Conservation (phyloP, 2,113 vertebrate genomes). For the Syrrhaptes paradoxus region DNA sequence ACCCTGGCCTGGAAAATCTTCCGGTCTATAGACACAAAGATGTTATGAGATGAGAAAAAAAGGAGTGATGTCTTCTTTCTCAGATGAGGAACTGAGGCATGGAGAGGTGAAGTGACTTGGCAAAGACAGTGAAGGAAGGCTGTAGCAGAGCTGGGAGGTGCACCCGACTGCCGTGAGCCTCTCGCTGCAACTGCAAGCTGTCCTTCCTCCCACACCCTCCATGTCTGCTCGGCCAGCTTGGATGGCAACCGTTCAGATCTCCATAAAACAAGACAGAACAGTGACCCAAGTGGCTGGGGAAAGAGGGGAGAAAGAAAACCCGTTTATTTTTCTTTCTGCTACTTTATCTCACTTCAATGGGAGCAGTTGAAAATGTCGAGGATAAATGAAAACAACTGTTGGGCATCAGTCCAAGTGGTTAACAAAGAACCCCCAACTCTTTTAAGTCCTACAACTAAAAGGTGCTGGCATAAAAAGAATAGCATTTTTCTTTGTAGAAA, state of each 20-base stretch:
- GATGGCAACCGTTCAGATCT: background rate
- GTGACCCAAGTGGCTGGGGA: background rate
- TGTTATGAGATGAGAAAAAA: background rate
- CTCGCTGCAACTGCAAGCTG: fast-evolving
- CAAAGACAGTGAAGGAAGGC: background rate
- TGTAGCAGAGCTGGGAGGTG: background rate
- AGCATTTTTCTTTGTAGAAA: conserved; percentile 68
- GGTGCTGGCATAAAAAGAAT: conserved; percentile 69
- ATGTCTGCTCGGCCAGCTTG: fast-evolving
- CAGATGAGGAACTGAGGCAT: background rate
- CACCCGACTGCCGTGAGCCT: background rate
- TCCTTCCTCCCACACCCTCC: background rate
- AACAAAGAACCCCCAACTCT: conserved; percentile 70
- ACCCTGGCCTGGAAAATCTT: background rate
- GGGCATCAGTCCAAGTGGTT: conserved; percentile 63
- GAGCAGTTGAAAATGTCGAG: conserved; percentile 53
- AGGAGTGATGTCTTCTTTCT: background rate
- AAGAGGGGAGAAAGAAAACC: background rate
- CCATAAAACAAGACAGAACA: background rate
- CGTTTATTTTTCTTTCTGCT: conserved; percentile 64
- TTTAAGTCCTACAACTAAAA: conserved; percentile 67
- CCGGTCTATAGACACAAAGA: background rate
- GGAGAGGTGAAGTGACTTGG: background rate
- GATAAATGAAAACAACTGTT: conserved; percentile 74
- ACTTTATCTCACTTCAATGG: conserved; percentile 70